Evolutionary conservation across 2,113 vertebrate species (phyloP), one percentile per base, ranked within the genome.

Genomic region (Charina bottae): DNA sequence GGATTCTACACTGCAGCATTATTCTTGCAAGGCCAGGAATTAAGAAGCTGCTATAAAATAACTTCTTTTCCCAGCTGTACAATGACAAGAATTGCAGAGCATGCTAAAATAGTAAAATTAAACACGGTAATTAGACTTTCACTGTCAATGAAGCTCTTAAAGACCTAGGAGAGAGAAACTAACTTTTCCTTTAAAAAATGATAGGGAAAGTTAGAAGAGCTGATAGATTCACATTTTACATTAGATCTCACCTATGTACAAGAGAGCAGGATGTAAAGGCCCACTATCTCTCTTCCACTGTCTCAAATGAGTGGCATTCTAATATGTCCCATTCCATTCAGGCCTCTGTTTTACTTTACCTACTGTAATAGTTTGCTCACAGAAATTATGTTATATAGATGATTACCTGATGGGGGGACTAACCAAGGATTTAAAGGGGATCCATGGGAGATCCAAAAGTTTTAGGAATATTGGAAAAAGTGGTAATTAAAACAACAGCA

Each of bases 111-210:
- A 95, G 90, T 62, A 95, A 95, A 92, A 93, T 92, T 92, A 95
- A 97, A 96, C 85, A 92, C 55, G 90, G 88, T 93, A 96, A 96
- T 96, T 96, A 94, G 83, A 93, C 23, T 93, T 95, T 95, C 95
- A 90, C 93, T 96, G 93, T 95, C 95, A 95, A 23, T 87, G 83
- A 64, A 94, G 88, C 5, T 91, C 96, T 89, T 96, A 94, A 96
- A 96, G 42, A 56, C 92, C 86, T 91, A 89, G 93, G 89, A 72
- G 93, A 33, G 42, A 89, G 93, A 86, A 93, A 60, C 78, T 95
- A 90, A 95, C 91, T 86, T 90, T 91, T 59, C 58, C 89, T 78
- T 42, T 56, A 55, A 92, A 87, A 85, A 95, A 89, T 92, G 87
- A 49, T 56, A 92, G n/a, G 17, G 56, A 94, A 83, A 89, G 78